phyloP scores from a whole-genome alignment of 2,113 vertebrate genomes.

The Albula goreensis region DNA sequence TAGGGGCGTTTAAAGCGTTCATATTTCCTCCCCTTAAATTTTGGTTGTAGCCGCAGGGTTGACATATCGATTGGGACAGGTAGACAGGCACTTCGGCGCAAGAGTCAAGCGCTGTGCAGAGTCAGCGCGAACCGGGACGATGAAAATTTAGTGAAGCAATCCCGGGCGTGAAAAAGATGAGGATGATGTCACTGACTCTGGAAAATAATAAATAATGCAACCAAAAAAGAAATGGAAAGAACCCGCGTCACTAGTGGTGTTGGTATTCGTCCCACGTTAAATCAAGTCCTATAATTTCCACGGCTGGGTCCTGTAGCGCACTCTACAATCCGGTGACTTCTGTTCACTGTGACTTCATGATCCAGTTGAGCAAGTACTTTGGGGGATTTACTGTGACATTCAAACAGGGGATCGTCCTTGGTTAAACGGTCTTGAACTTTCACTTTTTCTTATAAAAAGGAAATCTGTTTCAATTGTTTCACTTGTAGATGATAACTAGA shows the following conservation, averaged over 20 bases:
- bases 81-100: background rate
- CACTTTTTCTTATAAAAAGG: constrained; percentile 14
- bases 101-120: background rate
- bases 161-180: constrained; percentile 51
- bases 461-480: background rate
- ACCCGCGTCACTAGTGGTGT: constrained; percentile 65
- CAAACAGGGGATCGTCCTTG: background rate
- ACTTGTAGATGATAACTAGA: background rate
- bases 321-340: constrained; percentile 13
- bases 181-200: constrained; percentile 65
- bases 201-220: constrained; percentile 41
- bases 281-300: constrained; percentile 57
- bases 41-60: constrained; percentile 14
- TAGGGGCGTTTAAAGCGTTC: constrained; percentile 24
- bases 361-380: constrained; percentile 1
- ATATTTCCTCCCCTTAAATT: constrained; percentile 27
- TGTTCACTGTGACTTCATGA: constrained; percentile 21
- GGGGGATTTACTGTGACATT: constrained; percentile 23
- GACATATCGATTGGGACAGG: constrained; percentile 29
- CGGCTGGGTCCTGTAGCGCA: constrained; percentile 28
- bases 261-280: constrained; percentile 56
- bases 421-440: background rate
- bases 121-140: constrained; percentile 16
- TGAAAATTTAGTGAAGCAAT: constrained; percentile 46
- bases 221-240: constrained; percentile 46